Percentiles rank a stretch among this genome's conserved stretches.
phyloP scores from a whole-genome alignment of 2,113 vertebrate species.

The Anoplopoma fimbria region DNA sequence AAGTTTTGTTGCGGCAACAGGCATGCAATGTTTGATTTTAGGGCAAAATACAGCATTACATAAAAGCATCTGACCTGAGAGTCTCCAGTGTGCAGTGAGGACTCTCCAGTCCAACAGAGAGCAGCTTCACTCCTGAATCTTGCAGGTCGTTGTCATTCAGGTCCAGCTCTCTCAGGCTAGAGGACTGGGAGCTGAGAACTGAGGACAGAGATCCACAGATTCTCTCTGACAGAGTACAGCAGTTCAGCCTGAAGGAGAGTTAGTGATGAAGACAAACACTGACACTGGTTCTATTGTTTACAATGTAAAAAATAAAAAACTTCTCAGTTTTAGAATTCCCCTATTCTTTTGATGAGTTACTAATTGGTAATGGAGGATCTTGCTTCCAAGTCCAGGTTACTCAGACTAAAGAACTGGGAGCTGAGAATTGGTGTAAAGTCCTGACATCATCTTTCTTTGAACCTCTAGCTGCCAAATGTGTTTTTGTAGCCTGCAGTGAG shows the following conservation, averaged over 20 bases:
- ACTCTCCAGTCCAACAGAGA: background rate
- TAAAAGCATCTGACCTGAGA: slow-evolving; percentile 8
- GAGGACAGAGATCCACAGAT: slow-evolving; percentile 18
- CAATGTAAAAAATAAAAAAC: background rate
- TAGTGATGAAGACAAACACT: background rate
- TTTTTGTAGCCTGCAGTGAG: background rate
- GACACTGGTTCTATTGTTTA: background rate
- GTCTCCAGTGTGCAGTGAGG: background rate
- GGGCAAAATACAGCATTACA: background rate
- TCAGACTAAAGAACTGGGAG: too few relatives aligned
- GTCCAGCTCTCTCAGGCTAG: background rate
- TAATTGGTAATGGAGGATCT: background rate
- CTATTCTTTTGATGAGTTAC: background rate
- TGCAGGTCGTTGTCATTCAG: background rate
- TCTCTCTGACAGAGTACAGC: background rate
- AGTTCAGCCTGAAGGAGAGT: background rate
- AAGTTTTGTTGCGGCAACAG: background rate
- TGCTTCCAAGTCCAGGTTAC: too few relatives aligned
- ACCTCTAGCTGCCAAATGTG: background rate
- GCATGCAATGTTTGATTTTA: too few relatives aligned
- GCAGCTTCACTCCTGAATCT: background rate
- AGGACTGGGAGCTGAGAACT: slow-evolving; percentile 3
- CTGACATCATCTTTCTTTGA: too few relatives aligned
- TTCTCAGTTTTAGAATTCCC: background rate
- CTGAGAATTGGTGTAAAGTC: too few relatives aligned